Percentiles rank a stretch among this genome's conserved stretches.
Evolutionary conservation across 2,797 vertebrate species (phyloP).

Genomic region (Capromys pilorides): DNA sequence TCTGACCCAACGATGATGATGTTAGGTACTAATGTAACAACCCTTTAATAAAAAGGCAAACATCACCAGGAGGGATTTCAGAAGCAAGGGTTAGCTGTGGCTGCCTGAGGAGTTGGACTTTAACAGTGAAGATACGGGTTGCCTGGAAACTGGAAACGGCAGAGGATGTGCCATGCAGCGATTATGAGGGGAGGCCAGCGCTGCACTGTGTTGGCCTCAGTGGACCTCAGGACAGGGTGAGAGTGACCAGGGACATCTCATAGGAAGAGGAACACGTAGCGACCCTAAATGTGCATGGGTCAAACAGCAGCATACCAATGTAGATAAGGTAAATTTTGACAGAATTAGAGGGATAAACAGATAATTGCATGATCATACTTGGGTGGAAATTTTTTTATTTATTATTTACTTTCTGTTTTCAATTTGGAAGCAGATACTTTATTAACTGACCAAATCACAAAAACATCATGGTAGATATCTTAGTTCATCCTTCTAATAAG

Average conservation of each 20-base stretch:
- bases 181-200: no score
- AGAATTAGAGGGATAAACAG: neutral
- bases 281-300: neutral
- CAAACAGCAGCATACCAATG: neutral
- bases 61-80: neutral
- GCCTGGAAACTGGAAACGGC: neutral
- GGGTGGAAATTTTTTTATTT: neutral
- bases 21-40: neutral
- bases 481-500: no score
- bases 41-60: neutral
- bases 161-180: no score
- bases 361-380: neutral
- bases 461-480: no score
- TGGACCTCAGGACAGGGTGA: neutral
- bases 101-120: neutral
- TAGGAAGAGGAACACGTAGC: neutral
- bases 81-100: neutral
- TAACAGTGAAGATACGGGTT: neutral
- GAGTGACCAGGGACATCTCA: neutral
- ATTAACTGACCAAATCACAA: no score
- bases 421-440: no score
- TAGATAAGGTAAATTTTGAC: neutral
- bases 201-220: neutral
- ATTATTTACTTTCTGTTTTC: no score
- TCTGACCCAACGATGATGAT: neutral